These are phyloP conservation scores for Zapornia atra DNA, from an alignment of 2,113 vertebrate genomes.

Conservation along the genomic window DNA sequence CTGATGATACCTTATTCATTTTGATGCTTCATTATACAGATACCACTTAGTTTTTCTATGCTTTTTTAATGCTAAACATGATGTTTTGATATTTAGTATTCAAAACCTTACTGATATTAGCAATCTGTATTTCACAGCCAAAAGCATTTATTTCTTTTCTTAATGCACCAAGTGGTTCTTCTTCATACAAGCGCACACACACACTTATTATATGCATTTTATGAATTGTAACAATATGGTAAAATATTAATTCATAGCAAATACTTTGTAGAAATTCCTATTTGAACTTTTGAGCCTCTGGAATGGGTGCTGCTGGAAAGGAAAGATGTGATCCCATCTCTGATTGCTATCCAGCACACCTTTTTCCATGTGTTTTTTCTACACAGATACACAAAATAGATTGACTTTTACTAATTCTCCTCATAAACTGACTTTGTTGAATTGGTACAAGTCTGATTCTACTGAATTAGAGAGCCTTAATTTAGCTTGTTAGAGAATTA, in stretches of 20 bases:
- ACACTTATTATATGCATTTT: background rate
- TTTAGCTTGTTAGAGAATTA: conserved; percentile 21
- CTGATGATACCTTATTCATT: background rate
- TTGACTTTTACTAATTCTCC: background rate
- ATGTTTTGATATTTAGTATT: background rate
- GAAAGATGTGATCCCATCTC: background rate
- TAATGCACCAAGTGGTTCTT: background rate
- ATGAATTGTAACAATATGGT: background rate
- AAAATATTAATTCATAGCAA: background rate
- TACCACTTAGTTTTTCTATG: background rate
- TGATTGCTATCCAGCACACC: background rate
- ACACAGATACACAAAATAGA: background rate
- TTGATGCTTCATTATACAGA: background rate
- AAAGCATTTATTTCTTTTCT: background rate
- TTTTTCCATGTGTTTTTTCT: background rate
- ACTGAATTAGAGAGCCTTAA: background rate
- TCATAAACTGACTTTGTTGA: background rate
- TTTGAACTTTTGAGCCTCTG: background rate
- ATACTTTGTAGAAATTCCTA: background rate
- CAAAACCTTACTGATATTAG: background rate
- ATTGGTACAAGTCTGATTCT: background rate
- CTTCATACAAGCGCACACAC: background rate
- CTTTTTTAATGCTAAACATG: background rate
- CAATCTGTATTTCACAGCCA: background rate
- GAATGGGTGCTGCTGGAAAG: background rate